Evolutionary conservation across 2,797 vertebrate species (phyloP).

Genomic region (Pyrocephalus nanus): DNA sequence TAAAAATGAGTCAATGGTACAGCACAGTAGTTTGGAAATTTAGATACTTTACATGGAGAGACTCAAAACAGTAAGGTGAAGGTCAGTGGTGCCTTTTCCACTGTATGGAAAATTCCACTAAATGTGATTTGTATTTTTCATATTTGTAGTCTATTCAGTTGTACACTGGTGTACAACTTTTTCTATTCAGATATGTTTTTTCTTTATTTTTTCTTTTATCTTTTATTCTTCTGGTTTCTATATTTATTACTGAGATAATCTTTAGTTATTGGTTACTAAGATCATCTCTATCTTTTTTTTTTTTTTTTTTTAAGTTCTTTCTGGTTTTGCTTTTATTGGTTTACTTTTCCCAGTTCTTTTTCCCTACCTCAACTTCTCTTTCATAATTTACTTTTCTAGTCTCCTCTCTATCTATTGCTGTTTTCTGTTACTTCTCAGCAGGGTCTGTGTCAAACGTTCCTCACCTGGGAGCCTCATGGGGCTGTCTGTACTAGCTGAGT

Average conservation of each 20-base stretch:
- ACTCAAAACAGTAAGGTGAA: not conserved
- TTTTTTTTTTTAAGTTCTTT: not conserved
- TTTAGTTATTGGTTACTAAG: not conserved
- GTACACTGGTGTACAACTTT: not conserved
- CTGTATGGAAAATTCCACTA: not conserved
- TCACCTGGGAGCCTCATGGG: not conserved
- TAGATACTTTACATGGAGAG: not conserved
- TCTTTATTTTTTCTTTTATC: not conserved
- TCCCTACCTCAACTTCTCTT: not conserved
- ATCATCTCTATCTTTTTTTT: not conserved
- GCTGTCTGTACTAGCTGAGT: slow-evolving; percentile 3
- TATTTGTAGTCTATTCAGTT: not conserved
- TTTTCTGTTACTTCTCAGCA: slow-evolving; percentile 34
- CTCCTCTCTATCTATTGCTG: not conserved
- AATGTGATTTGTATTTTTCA: not conserved
- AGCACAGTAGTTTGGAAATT: not conserved
- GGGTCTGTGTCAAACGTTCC: not conserved
- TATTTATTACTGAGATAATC: not conserved
- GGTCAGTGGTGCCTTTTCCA: not conserved
- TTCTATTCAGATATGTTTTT: not conserved
- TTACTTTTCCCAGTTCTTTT: not conserved
- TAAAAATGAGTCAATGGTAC: not conserved
- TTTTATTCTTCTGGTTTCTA: not conserved
- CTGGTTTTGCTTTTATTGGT: not conserved
- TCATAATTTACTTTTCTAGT: not conserved